Base-by-base conservation (phyloP, 2,888 invertebrate genomes). In the Drosophila affinis region DNA sequence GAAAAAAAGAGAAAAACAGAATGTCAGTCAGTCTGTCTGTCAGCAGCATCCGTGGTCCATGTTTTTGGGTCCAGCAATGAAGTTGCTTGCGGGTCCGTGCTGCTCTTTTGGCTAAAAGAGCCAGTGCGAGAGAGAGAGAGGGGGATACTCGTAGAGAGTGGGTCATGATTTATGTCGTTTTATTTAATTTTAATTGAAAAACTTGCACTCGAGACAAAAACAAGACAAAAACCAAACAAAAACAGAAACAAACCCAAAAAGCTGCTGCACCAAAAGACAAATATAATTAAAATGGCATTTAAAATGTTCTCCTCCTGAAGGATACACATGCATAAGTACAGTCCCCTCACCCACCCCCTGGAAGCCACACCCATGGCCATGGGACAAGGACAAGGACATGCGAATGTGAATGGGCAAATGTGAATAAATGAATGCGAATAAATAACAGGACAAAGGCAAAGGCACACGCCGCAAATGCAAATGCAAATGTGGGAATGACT, bases 241-340 rank as follows among this genome's bases (percentile, higher is more conserved):
- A 47, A 18, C 34, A 24, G 9, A 52, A 65, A 39, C 34, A 76
- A 72, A 65, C 49, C 63, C 63, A 52, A 60, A 45, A 21, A 44
- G 27, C 9, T 24, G 17, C 53, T 45, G 55, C 81, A 70, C 64
- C 81, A 72, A 71, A 74, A 81, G 78, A 68, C 82, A 83, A 83
- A 87, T 87, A 84, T 83, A 83, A 87, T 83, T 87, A 83, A 87
- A 87, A 87, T 87, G 85, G 87, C 85, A 83, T 87, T 83, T 83
- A 79, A 81, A 85, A 85, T 85, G 80, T 72, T 47, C 7, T 14
- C 39, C 39, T 39, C 14, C 39, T 14, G 14, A 6, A 39, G 39
- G 39, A 39, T 39, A 39, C 39, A 29, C 9, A 29, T 29, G 9
- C 29, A 29, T 29, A 29, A 29, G 29, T 29, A 29, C 29, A 29